A percentile compares a stretch with the other conserved stretches of the same genome.
Conservation (phyloP, 2,888 invertebrate genomes). For the Camptogramma bilineatum region DNA sequence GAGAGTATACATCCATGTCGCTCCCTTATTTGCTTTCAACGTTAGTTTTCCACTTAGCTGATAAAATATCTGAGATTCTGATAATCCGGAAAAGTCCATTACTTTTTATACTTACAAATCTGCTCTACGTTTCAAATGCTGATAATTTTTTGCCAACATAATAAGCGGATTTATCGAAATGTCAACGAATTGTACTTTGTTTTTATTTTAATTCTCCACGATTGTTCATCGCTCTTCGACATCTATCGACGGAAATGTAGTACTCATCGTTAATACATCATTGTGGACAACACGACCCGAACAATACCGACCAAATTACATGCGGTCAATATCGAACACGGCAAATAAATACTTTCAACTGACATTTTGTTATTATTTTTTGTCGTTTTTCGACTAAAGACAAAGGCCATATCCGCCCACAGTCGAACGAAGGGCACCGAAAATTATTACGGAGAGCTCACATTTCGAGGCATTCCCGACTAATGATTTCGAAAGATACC, state of each 20-base stretch:
- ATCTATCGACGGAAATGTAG: slow-evolving; percentile 47
- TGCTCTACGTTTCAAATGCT: too few species aligned
- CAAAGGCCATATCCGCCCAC: slow-evolving; percentile 82
- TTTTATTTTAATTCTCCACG: slow-evolving; percentile 20
- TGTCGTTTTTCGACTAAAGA: slow-evolving; percentile 72
- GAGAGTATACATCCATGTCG: too few species aligned
- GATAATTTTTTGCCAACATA: too few species aligned
- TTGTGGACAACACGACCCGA: slow-evolving; percentile 68
- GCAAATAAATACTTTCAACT: slow-evolving; percentile 78
- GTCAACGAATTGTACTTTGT: slow-evolving; percentile 8
- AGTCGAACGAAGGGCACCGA: slow-evolving; percentile 72
- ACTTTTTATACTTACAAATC: too few species aligned
- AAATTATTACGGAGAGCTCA: slow-evolving; percentile 79
- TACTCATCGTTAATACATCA: slow-evolving; percentile 71
- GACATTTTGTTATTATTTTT: slow-evolving; percentile 70
- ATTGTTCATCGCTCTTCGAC: slow-evolving; percentile 25
- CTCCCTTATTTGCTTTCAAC: too few species aligned
- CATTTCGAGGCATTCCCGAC: slow-evolving; percentile 78
- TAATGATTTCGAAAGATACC: slow-evolving; percentile 83
- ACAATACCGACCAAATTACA: slow-evolving; percentile 74
- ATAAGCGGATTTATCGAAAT: background rate
- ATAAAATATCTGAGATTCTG: too few species aligned
- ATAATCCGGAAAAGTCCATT: too few species aligned
- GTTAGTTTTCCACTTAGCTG: too few species aligned
- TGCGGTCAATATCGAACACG: slow-evolving; percentile 65